phyloP scores from a whole-genome alignment of 2,888 invertebrate species.

The Gortyna flavago region DNA sequence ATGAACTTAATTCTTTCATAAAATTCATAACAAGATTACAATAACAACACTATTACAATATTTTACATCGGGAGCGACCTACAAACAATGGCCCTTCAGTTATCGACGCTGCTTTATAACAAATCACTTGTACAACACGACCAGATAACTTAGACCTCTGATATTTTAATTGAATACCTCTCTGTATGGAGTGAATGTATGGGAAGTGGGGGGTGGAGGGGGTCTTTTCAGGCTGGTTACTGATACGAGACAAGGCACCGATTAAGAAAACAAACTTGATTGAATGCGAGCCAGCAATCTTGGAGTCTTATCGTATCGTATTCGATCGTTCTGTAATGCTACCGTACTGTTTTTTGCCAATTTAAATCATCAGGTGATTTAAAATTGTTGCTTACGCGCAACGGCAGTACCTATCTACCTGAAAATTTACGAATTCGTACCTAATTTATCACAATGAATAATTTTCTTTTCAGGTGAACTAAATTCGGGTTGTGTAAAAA shows the following conservation, averaged over 20 bases:
- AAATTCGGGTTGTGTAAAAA: not conserved
- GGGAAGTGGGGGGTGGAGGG: conserved; percentile 54
- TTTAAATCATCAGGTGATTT: conserved; percentile 46
- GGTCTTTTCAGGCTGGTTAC: conserved; percentile 66
- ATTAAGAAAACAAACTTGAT: conserved; percentile 84
- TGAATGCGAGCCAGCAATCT: conserved; percentile 75
- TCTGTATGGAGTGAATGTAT: conserved; percentile 41
- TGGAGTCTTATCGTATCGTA: conserved; percentile 77
- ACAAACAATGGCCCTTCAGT: conserved; percentile 83
- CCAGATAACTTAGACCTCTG: conserved; percentile 74
- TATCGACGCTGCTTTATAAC: conserved; percentile 80
- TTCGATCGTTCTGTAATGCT: conserved; percentile 70
- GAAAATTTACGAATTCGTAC: not conserved
- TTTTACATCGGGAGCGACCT: conserved; percentile 77
- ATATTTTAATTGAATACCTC: conserved; percentile 66
- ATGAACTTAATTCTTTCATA: conserved; percentile 48
- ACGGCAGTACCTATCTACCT: not conserved
- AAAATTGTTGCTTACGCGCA: conserved; percentile 19
- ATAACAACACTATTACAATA: conserved; percentile 76
- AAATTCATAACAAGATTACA: conserved; percentile 70
- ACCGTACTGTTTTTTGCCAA: conserved; percentile 63
- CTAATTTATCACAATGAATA: not conserved
- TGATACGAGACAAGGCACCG: conserved; percentile 77
- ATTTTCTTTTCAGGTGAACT: not conserved
- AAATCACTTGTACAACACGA: conserved; percentile 77